Evolutionary conservation across 2,797 vertebrate genomes (phyloP).

Genomic region (Pseudocheirus occidentalis): DNA sequence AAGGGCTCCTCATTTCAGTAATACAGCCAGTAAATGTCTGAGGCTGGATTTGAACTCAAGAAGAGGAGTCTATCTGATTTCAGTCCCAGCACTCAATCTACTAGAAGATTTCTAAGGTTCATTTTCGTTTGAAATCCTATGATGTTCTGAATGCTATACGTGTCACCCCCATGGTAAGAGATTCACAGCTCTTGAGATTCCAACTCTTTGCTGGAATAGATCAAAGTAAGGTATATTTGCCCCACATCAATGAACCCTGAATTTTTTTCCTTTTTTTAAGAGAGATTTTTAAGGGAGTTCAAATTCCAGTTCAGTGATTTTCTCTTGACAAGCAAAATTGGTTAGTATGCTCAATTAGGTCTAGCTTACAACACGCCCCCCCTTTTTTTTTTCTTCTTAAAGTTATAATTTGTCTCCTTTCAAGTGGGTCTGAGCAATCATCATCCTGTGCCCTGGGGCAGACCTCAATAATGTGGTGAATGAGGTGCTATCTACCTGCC

Average conservation of each 20-base stretch:
- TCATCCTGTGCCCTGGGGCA: neutral
- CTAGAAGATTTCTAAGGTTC: neutral
- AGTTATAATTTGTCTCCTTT: neutral
- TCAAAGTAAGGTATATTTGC: neutral
- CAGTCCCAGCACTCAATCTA: neutral
- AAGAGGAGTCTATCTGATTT: neutral
- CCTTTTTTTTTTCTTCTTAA: neutral
- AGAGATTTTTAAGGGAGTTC: neutral
- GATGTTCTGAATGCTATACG: neutral
- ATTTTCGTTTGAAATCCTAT: neutral
- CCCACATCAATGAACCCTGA: neutral
- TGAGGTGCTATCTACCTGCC: neutral
- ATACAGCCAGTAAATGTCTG: neutral
- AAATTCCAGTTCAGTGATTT: neutral
- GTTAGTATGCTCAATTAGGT: neutral
- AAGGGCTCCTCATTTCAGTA: neutral
- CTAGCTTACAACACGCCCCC: neutral
- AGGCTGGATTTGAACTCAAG: neutral
- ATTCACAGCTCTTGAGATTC: neutral
- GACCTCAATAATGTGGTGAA: fast-evolving
- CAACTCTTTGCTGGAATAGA: neutral
- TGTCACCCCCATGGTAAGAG: neutral
- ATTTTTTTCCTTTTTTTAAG: neutral
- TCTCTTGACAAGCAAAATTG: neutral
- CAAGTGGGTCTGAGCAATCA: neutral